Conservation (phyloP, 2,113 vertebrate genomes). For the Burhinus oedicnemus region DNA sequence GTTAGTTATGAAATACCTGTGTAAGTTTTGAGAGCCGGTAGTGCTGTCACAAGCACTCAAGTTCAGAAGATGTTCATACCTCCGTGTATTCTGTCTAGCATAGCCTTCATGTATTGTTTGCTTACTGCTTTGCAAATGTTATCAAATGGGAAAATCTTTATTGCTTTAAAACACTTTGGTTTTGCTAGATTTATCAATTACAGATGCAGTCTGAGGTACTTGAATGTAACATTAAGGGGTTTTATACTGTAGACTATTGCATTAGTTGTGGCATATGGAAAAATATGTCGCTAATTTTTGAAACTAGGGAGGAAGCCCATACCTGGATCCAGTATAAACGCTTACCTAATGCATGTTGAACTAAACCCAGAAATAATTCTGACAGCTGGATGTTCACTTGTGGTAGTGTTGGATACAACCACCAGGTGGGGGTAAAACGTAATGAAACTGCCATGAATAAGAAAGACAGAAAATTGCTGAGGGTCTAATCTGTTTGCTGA, state of each 20-base stretch:
- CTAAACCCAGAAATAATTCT: background rate
- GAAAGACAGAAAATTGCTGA: background rate
- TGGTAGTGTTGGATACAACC: constrained; percentile 37
- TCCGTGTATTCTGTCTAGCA: rapidly evolving
- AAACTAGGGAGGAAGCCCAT: background rate
- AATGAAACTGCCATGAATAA: background rate
- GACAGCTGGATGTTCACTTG: background rate
- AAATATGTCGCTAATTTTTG: background rate
- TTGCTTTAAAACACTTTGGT: rapidly evolving
- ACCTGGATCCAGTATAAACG: background rate
- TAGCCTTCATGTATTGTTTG: rapidly evolving
- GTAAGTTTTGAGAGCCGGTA: background rate
- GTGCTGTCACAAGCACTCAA: rapidly evolving
- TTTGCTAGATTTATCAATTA: background rate
- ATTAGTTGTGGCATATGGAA: background rate
- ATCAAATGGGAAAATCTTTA: background rate
- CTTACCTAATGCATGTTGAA: background rate
- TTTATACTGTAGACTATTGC: background rate
- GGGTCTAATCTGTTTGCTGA: background rate
- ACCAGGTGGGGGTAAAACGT: constrained; percentile 75
- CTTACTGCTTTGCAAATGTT: no score
- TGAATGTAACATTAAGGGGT: rapidly evolving
- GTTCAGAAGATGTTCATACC: rapidly evolving
- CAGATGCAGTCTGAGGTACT: background rate
- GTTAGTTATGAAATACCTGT: background rate